Conservation (phyloP, 2,888 invertebrate species). For the Rotaria socialis region DNA sequence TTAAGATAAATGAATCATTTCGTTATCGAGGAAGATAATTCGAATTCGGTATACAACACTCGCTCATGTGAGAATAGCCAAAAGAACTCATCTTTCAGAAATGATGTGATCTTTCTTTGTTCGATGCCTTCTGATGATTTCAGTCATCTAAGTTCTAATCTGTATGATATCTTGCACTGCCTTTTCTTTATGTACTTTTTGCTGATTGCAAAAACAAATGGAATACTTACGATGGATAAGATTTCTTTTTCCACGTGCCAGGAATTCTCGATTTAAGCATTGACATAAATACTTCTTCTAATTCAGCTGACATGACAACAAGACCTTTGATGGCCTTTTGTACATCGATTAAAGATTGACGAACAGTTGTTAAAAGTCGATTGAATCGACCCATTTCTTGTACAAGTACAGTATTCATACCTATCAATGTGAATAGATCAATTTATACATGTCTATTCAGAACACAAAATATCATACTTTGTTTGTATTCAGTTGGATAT, state of each 20-base stretch:
- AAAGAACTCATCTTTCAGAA: no score
- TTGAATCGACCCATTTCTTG: conserved; percentile 62
- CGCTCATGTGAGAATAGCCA: no score
- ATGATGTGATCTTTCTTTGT: no score
- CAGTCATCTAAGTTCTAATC: no score
- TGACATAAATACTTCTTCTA: conserved; percentile 78
- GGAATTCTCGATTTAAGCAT: conserved; percentile 72
- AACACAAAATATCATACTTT: conserved; percentile 42
- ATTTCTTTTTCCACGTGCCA: conserved; percentile 60
- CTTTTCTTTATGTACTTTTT: no score
- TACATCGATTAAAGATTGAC: conserved; percentile 56
- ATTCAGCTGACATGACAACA: conserved; percentile 76
- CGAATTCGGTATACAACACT: no score
- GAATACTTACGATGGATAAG: conserved; percentile 57
- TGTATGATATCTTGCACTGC: no score
- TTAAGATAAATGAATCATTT: no score
- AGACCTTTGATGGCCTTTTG: conserved; percentile 67
- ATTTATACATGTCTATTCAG: no score
- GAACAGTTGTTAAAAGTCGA: conserved; percentile 54
- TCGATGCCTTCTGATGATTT: no score
- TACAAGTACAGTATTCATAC: conserved; percentile 61
- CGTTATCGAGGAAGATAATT: no score
- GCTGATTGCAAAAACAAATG: neutral
- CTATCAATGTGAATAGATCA: neutral
- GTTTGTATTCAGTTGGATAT: conserved; percentile 58